Evolutionary conservation across 2,113 vertebrate species (phyloP).

Genomic region (Falcunculus frontatus): DNA sequence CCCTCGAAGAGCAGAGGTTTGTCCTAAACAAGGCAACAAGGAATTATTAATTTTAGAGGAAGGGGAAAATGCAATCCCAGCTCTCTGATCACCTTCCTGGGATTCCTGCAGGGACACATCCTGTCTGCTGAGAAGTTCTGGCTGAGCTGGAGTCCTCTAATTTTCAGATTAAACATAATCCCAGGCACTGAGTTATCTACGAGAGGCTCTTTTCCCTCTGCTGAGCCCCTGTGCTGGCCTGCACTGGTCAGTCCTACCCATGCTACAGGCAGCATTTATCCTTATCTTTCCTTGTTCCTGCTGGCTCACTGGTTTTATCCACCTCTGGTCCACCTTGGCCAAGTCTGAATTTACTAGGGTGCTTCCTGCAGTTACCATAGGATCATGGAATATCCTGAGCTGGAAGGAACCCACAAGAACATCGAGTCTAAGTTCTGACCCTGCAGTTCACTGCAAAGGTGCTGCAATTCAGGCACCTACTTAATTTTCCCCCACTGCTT

Average conservation of each 20-base stretch:
- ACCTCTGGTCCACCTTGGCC: neutral
- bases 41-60: neutral
- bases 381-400: neutral
- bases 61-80: neutral
- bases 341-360: neutral
- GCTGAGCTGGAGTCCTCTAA: neutral
- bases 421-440: neutral
- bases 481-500: neutral
- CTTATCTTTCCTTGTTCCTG: fast-evolving
- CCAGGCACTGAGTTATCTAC: neutral
- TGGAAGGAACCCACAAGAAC: neutral
- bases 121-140: neutral
- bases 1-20: neutral
- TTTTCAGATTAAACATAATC: neutral
- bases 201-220: neutral
- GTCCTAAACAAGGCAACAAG: neutral
- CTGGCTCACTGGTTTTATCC: neutral
- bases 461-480: neutral
- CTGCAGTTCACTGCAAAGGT: neutral
- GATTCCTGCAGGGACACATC: neutral
- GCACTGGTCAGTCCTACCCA: neutral
- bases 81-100: neutral
- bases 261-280: neutral
- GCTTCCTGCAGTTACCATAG: neutral
- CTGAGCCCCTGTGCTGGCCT: neutral